phyloP scores from a whole-genome alignment of 2,888 invertebrate genomes.

The Lithophane socia region DNA sequence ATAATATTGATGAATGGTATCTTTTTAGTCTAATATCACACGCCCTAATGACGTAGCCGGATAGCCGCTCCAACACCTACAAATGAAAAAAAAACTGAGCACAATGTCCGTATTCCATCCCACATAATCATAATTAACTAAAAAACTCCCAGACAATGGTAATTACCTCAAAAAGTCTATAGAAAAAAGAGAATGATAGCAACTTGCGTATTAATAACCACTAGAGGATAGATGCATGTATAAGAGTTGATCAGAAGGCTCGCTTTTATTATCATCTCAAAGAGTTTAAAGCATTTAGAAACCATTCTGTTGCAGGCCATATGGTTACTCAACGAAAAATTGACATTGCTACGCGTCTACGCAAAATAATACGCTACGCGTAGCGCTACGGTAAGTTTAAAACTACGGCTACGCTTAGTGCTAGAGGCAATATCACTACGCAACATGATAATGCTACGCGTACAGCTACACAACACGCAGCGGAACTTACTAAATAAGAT shows the following conservation, averaged over 20 bases:
- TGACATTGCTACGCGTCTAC: background rate
- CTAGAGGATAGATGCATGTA: slow-evolving; percentile 18
- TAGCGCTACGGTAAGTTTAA: background rate
- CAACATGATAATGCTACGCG: background rate
- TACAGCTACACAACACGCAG: background rate
- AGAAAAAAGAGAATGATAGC: slow-evolving; percentile 59
- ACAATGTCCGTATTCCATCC: slow-evolving; percentile 24
- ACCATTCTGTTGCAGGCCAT: background rate
- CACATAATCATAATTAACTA: slow-evolving; percentile 57
- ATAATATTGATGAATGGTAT: background rate
- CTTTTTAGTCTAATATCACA: background rate
- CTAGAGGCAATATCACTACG: background rate
- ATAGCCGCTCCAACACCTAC: slow-evolving; percentile 1
- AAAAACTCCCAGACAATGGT: slow-evolving; percentile 62
- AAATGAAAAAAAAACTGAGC: slow-evolving; percentile 3
- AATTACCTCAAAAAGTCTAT: slow-evolving; percentile 58
- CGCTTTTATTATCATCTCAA: background rate
- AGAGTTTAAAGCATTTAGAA: background rate
- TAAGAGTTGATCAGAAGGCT: slow-evolving; percentile 24
- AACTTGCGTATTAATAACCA: slow-evolving; percentile 60
- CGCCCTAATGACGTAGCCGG: slow-evolving; percentile 6
- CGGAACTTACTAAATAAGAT: background rate
- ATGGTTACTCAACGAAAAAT: background rate
- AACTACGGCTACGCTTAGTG: background rate
- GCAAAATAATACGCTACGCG: background rate